Conservation (phyloP, 2,888 invertebrate species). For the Diaphora mendica region DNA sequence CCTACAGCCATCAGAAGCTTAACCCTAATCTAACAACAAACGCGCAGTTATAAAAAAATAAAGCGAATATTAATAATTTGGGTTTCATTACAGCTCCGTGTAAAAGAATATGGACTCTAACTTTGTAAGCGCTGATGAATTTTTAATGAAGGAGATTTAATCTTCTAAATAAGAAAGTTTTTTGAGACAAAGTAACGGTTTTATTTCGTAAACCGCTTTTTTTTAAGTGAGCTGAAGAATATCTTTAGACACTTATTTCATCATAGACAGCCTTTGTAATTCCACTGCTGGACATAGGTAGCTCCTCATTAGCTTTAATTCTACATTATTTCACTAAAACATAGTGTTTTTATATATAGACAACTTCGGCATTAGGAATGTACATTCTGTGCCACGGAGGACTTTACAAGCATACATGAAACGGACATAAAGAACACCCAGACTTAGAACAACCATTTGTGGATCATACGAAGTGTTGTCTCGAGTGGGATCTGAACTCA, state of each 20-base stretch:
- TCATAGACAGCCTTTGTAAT: no score
- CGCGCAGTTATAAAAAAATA: constrained; percentile 10
- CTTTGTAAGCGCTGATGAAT: constrained; percentile 27
- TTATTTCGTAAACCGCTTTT: constrained; percentile 25
- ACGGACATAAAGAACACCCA: no score
- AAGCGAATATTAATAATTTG: constrained; percentile 29
- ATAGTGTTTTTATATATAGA: no score
- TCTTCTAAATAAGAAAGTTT: constrained; percentile 38
- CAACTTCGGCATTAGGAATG: no score
- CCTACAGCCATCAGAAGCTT: not conserved
- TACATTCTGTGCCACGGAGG: no score
- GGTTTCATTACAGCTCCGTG: constrained; percentile 26
- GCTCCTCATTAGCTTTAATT: no score
- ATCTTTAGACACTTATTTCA: not conserved
- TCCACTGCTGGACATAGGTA: no score
- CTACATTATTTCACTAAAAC: no score
- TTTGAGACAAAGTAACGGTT: constrained; percentile 21
- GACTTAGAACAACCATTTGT: no score
- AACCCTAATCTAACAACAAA: constrained; percentile 6
- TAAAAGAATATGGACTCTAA: constrained; percentile 30
- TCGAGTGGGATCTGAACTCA: no score
- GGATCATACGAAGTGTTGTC: no score
- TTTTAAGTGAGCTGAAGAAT: not conserved
- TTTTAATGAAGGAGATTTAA: constrained; percentile 45
- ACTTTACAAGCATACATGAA: no score